Evolutionary conservation across 2,113 vertebrate genomes (phyloP), one percentile per base, ranked within the genome.

Genomic region (Anolis carolinensis): DNA sequence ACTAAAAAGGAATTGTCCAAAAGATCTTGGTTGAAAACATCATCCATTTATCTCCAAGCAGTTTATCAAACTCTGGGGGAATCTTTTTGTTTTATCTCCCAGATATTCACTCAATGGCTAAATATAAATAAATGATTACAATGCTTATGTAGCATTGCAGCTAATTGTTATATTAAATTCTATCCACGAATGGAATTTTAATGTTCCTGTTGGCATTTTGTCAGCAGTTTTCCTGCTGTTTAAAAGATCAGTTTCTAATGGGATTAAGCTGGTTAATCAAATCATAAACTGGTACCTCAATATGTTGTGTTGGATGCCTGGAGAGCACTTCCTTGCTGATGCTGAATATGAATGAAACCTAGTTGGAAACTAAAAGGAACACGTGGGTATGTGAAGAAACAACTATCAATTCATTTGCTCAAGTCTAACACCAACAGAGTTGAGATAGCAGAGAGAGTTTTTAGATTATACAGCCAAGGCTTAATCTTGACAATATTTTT

Each of bases 221-320:
- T 96, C 95, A 96, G 95, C 95, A 94, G 89, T 95, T 96, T 95
- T 90, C 88, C 87, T 91, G 91, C 94, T 93, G 89, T 95, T 95
- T 95, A 90, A 93, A 94, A 95, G 94, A 95, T 94, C 94, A 92
- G 79, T 84, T 90, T 92, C 93, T 96, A 96, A 96, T 96, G 90
- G 95, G 92, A 96, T 97, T 96, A 95, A 93, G 92, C 79, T 92
- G 63, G 91, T 92, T 96, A 96, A 97, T 96, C 95, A 95, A 95
- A 96, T 96, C 92, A 93, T 89, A 92, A 88, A 94, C 89, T 93
- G 90, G 91, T 95, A 92, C 91, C 92, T 87, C 87, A 75, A 86
- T 89, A 84, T 80, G 74, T 88, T 81, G 71, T 34, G 88, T 92
- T 89, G 32, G 86, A 88, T 91, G 95, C 90, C 89, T 89, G 87